phyloP scores from a whole-genome alignment of 2,113 vertebrate species.

The Phocoena sinus region DNA sequence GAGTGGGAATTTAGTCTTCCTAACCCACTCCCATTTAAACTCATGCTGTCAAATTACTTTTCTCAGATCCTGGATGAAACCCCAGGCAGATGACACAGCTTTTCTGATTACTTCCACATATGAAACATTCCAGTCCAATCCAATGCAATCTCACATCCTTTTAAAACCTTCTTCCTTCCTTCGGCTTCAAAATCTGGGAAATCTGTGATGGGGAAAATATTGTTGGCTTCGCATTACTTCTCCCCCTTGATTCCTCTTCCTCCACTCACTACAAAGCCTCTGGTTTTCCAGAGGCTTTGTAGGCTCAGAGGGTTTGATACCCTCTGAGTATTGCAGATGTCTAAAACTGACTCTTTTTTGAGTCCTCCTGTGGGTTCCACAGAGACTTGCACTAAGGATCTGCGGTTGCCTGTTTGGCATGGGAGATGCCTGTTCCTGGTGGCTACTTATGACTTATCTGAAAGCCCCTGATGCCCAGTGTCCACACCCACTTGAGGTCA shows the following conservation, averaged over 20 bases:
- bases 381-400: background rate
- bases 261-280: background rate
- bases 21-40: conserved; percentile 23
- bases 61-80: background rate
- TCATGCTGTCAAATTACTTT: background rate
- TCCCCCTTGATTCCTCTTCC: background rate
- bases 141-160: background rate
- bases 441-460: background rate
- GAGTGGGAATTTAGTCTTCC: conserved; percentile 9
- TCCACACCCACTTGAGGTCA: background rate
- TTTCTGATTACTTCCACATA: conserved; percentile 14
- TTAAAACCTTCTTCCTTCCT: background rate
- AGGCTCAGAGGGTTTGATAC: background rate
- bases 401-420: background rate
- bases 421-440: background rate
- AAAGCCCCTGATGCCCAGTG: background rate
- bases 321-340: background rate
- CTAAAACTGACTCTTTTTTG: background rate
- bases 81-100: background rate
- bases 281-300: background rate
- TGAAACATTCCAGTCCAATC: background rate
- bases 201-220: background rate
- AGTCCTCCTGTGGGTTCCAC: background rate
- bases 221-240: background rate
- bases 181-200: background rate